Base-by-base conservation (phyloP, 2,888 invertebrate species). In the Orthonevra nobilis region DNA sequence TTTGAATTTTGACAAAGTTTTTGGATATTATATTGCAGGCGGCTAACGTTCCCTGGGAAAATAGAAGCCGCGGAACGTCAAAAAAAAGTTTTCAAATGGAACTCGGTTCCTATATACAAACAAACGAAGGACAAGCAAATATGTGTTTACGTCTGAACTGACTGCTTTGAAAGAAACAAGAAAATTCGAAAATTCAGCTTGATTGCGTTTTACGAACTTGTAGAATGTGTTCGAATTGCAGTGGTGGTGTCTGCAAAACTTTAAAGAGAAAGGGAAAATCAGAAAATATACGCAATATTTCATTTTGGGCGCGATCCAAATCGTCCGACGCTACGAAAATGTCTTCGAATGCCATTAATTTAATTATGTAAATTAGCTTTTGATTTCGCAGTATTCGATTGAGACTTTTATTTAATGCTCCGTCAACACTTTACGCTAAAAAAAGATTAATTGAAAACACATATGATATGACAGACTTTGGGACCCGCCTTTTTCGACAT, bases 11-110 rank as follows among this genome's bases (percentile, higher is more conserved):
- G 12, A n/a, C 12, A 69, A 30, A 28, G 19, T 68, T n/a, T n/a
- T 66, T 48, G 48, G 48, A 74, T 61, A 74, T 73, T 58, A 48
- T 68, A 36, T 72, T 81, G 82, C 79, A 81, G 54, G 74, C 42
- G 40, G 52, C 52, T 23, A 34, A 32, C 34, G 36, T 60, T 19
- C 30, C 44, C 14, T 26, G 23, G 20, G 10, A 56, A 12, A 12
- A 28, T 38, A 10, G 3, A 54, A 12, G 15, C n/a, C 23, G n/a
- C 17, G 38, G 7, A n/a, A n/a, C n/a, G n/a, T n/a, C n/a, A n/a
- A 12, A 20, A 36, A 50, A 12, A 23, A 12, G 23, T 30, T 19
- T 10, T 19, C 17, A n/a, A n/a, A n/a, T n/a, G 15, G 20, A 14
- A 20, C 40, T 32, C 32, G 20, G 10, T 19, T 26, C n/a, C 30